Evolutionary conservation across 1,140 invertebrate genomes (phyloP), one percentile per base, ranked within the genome.

Genomic region (Drosophila persimilis): DNA sequence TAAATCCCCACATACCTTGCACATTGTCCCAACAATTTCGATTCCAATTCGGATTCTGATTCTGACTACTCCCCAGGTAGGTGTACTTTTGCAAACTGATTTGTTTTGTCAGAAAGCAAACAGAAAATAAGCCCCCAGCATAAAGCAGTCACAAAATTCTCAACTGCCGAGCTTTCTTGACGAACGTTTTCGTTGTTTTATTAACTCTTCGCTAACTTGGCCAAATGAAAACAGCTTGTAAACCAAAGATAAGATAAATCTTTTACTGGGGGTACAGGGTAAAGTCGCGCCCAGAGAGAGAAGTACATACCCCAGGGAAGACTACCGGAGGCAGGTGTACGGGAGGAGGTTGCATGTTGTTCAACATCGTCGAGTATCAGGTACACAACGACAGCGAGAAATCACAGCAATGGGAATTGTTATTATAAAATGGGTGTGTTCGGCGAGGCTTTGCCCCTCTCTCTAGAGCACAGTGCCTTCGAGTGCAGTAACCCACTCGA

Each of bases 201-300:
- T 31, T 7, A 56, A 53, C 47, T 46, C 20, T 20, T 17, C 17
- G 35, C 11, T 39, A 39, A 39, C 35, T 39, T 13, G 35, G 35
- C 35, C 46, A 54, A 54, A 61, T 57, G 20, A 66, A 39, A 53
- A 62, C 26, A 73, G 54, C 55, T 64, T 51, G 58, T 67, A 31
- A 39, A 55, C 46, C 54, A 47, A 3, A 39, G 74, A 77, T 77
- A 64, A 77, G 71, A 74, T 74, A 64, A 77, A 70, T 70, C 74
- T 77, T 58, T 66, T 56, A 45, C 24, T 51, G 69, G 44, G 51
- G 66, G 9, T 52, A 60, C 35, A 58, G 11, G 11, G 11, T 39
- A 39, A 39, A 39, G 35, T 39, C 35, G 4, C 11, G 35, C 35
- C 35, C 35, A 35, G 9, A 5, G 35, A 39, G 11, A 5, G 4